Evolutionary conservation across 2,888 invertebrate genomes (phyloP).

Genomic region (Automeris io): DNA sequence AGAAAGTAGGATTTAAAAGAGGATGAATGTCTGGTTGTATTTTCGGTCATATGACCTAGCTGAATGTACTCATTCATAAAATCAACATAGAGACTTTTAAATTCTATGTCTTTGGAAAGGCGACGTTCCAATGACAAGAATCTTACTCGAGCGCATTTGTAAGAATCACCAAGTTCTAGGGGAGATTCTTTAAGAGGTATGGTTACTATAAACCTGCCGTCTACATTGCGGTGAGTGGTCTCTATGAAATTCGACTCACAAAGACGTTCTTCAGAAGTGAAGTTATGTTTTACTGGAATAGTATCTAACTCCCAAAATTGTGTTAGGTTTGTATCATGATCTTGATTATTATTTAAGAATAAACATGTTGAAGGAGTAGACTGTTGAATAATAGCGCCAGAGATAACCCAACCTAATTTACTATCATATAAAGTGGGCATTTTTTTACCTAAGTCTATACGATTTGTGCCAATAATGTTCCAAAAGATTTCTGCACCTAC

Average conservation of each 20-base stretch:
- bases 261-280: conserved; percentile 12
- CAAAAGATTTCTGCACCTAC: conserved; percentile 20
- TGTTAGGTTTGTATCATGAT: conserved; percentile 9
- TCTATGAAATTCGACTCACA: conserved; percentile 16
- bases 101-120: too few species aligned
- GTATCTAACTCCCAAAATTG: conserved; percentile 21
- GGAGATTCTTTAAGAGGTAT: conserved; percentile 17
- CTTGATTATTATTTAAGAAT: conserved; percentile 6
- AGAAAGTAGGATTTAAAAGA: neutral
- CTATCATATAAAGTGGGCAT: conserved; percentile 15
- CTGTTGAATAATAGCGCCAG: conserved; percentile 7
- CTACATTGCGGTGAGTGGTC: conserved; percentile 10
- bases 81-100: too few species aligned
- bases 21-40: neutral
- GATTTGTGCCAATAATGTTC: conserved; percentile 9
- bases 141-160: conserved; percentile 14
- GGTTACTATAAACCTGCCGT: conserved; percentile 18
- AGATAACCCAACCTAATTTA: conserved; percentile 21
- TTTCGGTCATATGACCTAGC: conserved; percentile 10
- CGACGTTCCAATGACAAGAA: conserved; percentile 15
- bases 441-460: conserved; percentile 17
- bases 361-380: neutral
- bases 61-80: conserved; percentile 7
- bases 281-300: conserved; percentile 10
- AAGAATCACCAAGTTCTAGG: conserved; percentile 17